phyloP scores from a whole-genome alignment of 2,113 vertebrate genomes.

The Recurvirostra avosetta region DNA sequence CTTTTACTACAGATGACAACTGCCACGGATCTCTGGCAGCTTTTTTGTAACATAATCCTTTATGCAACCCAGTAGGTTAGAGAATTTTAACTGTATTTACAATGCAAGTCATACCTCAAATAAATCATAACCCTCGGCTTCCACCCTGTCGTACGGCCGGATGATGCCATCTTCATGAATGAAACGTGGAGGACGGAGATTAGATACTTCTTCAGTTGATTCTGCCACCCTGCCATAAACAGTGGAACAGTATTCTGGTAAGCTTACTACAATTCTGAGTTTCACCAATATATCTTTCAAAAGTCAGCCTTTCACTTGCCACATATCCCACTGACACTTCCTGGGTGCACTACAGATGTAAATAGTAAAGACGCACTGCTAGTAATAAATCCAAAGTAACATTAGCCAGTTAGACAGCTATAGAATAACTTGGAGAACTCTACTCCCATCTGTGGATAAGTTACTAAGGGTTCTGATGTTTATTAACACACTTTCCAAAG shows the following conservation, averaged over 20 bases:
- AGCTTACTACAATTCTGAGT: not conserved
- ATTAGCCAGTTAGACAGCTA: not conserved
- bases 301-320: not conserved
- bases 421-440: not conserved
- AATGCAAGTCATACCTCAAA: constrained; percentile 82
- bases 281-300: not conserved
- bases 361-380: not conserved
- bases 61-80: not conserved
- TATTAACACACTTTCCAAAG: not conserved
- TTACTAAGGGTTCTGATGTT: not conserved
- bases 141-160: constrained; percentile 83
- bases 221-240: constrained; percentile 83
- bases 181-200: constrained; percentile 86
- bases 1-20: not conserved
- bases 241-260: not conserved
- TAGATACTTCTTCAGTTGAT: constrained; percentile 89
- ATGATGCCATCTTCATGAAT: constrained; percentile 93
- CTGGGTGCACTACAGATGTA: not conserved
- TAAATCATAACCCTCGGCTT: constrained; percentile 88
- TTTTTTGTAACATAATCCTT: not conserved
- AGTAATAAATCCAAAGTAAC: not conserved
- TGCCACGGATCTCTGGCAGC: not conserved
- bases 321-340: not conserved
- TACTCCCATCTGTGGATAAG: not conserved
- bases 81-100: not conserved